Evolutionary conservation across 2,113 vertebrate genomes (phyloP).

Genomic region (Muntiacus muntjak): DNA sequence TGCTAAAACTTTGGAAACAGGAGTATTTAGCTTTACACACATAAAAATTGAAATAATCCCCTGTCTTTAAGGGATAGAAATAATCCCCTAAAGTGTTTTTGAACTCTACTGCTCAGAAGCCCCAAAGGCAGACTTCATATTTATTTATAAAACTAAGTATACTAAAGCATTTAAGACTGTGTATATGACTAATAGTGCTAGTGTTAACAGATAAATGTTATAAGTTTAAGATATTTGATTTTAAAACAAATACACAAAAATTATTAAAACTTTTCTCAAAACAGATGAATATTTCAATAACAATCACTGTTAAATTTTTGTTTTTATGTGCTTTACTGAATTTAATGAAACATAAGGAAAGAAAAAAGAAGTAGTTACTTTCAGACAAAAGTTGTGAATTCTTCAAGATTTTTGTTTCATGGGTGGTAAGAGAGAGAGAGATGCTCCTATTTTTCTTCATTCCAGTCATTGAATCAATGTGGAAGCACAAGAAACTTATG

Average conservation of each 20-base stretch:
- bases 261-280: not conserved
- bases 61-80: not conserved
- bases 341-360: not conserved
- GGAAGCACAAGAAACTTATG: not conserved
- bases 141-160: not conserved
- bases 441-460: not conserved
- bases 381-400: not conserved
- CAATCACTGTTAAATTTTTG: not conserved
- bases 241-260: not conserved
- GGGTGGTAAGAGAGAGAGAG: rapidly evolving
- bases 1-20: not conserved
- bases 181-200: not conserved
- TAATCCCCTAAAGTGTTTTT: not conserved
- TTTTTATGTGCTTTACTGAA: not conserved
- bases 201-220: not conserved
- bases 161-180: not conserved
- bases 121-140: not conserved
- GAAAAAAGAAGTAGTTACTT: not conserved
- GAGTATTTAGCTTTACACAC: not conserved
- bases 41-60: not conserved
- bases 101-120: not conserved
- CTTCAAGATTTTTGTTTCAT: not conserved
- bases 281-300: not conserved
- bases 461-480: not conserved
- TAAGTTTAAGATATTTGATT: not conserved